phyloP scores from a whole-genome alignment of 2,113 vertebrate species.

The Sigmodon hispidus region DNA sequence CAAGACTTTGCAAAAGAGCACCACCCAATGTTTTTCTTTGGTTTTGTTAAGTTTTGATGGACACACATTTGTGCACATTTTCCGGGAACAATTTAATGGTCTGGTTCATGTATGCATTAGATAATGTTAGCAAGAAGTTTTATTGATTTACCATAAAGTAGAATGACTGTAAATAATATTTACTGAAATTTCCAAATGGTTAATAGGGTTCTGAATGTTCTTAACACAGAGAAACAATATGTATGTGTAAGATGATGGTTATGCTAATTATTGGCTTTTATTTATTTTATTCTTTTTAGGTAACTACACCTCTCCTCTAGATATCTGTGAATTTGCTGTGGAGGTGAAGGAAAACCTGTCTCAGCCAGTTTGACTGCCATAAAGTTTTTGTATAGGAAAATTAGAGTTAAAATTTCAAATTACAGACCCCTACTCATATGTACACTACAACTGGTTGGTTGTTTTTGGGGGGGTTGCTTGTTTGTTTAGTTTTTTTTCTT shows the following conservation, averaged over 20 bases:
- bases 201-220: neutral
- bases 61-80: neutral
- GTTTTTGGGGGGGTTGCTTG: too few relatives aligned
- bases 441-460: neutral
- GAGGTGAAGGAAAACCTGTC: neutral
- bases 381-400: neutral
- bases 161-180: neutral
- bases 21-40: neutral
- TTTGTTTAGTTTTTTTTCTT: neutral
- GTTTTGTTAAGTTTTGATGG: neutral
- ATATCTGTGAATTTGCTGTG: neutral
- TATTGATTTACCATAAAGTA: neutral
- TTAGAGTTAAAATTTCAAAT: neutral
- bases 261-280: neutral
- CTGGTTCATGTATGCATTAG: neutral
- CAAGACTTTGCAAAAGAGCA: neutral
- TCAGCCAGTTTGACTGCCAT: neutral
- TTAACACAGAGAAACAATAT: neutral
- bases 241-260: neutral
- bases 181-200: neutral
- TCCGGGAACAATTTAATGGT: neutral
- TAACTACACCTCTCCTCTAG: neutral
- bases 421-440: neutral
- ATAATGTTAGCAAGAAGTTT: neutral
- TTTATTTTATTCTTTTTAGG: neutral